Conservation (phyloP, 2,888 invertebrate genomes). For the Gryllus longicercus region DNA sequence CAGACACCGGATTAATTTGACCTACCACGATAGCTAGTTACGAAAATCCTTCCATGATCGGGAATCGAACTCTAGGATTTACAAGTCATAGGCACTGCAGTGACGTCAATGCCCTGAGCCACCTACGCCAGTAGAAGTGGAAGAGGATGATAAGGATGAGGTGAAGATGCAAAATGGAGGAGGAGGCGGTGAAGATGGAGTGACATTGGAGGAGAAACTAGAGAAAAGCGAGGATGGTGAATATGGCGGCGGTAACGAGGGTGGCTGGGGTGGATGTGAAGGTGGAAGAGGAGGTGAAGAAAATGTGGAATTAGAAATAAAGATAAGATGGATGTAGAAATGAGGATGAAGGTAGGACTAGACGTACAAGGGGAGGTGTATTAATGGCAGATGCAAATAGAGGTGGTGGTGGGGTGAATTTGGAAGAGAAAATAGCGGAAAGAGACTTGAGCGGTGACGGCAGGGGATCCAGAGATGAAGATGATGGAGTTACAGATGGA, state of each 20-base stretch:
- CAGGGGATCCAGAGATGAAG: neutral
- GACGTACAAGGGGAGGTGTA: neutral
- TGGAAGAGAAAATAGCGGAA: neutral
- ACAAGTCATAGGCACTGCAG: neutral
- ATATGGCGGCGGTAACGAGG: neutral
- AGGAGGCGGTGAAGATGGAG: neutral
- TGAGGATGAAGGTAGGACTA: neutral
- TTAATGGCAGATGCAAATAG: neutral
- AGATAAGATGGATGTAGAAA: too few species aligned
- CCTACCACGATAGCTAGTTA: too few species aligned
- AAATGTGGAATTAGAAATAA: too few species aligned
- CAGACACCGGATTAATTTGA: too few species aligned
- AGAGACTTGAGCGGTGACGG: neutral
- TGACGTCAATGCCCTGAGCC: neutral
- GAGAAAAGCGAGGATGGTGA: neutral
- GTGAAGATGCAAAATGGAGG: neutral
- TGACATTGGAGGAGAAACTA: neutral
- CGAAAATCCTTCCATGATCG: too few species aligned
- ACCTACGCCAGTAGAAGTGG: neutral
- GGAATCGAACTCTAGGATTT: too few species aligned
- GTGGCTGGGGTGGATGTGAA: too few species aligned
- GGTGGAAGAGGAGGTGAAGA: too few species aligned
- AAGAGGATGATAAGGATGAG: neutral
- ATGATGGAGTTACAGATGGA: neutral
- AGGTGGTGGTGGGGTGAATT: neutral